Base-by-base conservation (phyloP, 1,140 invertebrate genomes). In the Lasaia peninsularis region DNA sequence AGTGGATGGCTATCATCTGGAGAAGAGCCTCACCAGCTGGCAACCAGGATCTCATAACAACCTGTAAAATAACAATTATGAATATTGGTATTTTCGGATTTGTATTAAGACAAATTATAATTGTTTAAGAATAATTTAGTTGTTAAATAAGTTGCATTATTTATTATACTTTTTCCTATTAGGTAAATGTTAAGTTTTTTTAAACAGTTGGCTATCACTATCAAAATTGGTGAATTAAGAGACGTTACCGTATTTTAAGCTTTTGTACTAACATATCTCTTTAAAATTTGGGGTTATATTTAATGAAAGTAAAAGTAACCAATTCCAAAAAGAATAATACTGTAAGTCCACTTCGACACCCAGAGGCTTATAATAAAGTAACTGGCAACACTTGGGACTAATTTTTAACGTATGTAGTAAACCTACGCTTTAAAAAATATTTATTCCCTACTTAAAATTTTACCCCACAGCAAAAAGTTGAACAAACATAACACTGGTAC, bases 1-100 rank as follows among this genome's bases (percentile, higher is more conserved):
- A 91, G 88, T 99, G 98, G 83, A 99, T 99, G 87, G 98, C 97
- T 91, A 99, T 99, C 99, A 99, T 99, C 92, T 99, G 98, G 93
- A 99, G 96, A 71, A 99, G 91, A 83, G 98, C 97, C 90, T 99
- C 98, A 77, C 99, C 99, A 91, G 98, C 99, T 60, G 98, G 98
- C 79, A 99, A 91, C 99, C 99, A 99, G 53, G 96, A 97, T 80
- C 98, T 94, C 98, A 99, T 99, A 31, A 99, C 96, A 73, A 98
- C 95, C 92, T 93, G 61, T 6, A 78, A 71, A 56, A 1, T 21
- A 28, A 21, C 20, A 24, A 18, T 32, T 21, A 34, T 33, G 10
- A 52, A 52, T 52, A 28, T 21, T 12, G 12, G 14, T 2, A 16
- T 18, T 14, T 12, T 16, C 12, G 9, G 18, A 28, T 16, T 28